Base-by-base conservation (phyloP, 30 jellyfish, hydroid and myxozoan genomes). In the Mastigias papua region DNA sequence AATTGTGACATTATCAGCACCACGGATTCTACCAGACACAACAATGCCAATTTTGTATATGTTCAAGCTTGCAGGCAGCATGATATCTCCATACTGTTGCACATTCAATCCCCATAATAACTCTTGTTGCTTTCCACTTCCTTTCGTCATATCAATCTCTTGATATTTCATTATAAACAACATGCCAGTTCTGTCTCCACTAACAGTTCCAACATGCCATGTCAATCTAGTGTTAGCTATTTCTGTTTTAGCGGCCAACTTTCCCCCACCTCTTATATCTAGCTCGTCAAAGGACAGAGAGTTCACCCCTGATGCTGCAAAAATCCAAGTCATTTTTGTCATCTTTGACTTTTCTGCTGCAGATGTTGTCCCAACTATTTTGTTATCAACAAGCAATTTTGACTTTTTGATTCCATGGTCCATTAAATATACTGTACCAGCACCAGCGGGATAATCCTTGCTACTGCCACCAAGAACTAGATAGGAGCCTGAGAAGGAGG, bases 111-210 rank as follows among this genome's bases (percentile, higher is more conserved):
- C 94, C 94, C 94, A 86, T 1, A 86, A 78, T 17, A 86, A 37
- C 21, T 73, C 89, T 66, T 86, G 94, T 20, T 35, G 63, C 62
- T 30, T 35, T 5, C 82, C 89, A 26, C 48, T 67, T 11, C 94
- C 89, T 76, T 73, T 76, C 26, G 94, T 65, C 94, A 86, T 86
- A 30, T 86, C 94, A 8, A 86, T 74, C 35, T 86, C 84, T 48
- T 86, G 94, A 33, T 86, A 73, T 66, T 51, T 66, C 77, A 74
- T 63, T 30, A 86, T 76, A 29, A 86, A 86, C 84, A 86, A 58
- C 94, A 86, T 86, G 58, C 94, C 94, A 25, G 82, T 60, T 23
- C 94, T 33, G 61, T 86, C 94, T 28, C 94, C 94, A 30, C 89
- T 34, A 4, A 86, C 89, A 33, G 86, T 49, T 1, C 94, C 94